These are phyloP conservation scores for Pogonocichla stellata DNA, from an alignment of 2,113 vertebrate species.

Conservation along the genomic window DNA sequence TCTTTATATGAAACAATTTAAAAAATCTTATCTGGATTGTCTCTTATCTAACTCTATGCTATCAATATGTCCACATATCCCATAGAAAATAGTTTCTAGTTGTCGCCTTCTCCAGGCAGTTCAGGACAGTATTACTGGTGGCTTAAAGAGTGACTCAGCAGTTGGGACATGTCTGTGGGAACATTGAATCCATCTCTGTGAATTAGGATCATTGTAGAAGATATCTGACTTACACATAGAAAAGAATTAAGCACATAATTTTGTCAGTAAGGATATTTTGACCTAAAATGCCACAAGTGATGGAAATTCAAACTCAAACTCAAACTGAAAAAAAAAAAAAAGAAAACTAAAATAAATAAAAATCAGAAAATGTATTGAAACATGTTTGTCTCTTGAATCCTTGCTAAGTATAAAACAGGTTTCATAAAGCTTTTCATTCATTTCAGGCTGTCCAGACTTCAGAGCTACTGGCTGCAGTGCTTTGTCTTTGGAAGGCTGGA, in stretches of 20 bases:
- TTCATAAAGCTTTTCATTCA: background rate
- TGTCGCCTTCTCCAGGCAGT: background rate
- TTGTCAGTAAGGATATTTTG: background rate
- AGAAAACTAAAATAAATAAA: no score
- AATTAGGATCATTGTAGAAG: background rate
- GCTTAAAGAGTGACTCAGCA: background rate
- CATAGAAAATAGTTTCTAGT: background rate
- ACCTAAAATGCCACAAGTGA: background rate
- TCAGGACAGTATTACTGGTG: background rate
- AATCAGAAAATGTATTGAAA: background rate
- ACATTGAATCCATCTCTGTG: background rate
- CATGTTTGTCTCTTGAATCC: background rate
- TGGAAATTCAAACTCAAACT: background rate
- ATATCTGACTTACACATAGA: background rate
- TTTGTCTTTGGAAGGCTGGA: background rate
- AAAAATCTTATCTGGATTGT: background rate
- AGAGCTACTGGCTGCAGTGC: fast-evolving
- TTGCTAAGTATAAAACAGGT: background rate
- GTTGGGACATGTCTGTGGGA: background rate
- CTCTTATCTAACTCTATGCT: background rate
- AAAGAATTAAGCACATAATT: background rate
- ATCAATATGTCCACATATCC: background rate
- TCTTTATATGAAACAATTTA: fast-evolving
- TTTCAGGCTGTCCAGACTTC: background rate
- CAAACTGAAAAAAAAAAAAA: background rate